Base-by-base conservation (phyloP, 1,140 invertebrate species). In the Lepidurus packardi region DNA sequence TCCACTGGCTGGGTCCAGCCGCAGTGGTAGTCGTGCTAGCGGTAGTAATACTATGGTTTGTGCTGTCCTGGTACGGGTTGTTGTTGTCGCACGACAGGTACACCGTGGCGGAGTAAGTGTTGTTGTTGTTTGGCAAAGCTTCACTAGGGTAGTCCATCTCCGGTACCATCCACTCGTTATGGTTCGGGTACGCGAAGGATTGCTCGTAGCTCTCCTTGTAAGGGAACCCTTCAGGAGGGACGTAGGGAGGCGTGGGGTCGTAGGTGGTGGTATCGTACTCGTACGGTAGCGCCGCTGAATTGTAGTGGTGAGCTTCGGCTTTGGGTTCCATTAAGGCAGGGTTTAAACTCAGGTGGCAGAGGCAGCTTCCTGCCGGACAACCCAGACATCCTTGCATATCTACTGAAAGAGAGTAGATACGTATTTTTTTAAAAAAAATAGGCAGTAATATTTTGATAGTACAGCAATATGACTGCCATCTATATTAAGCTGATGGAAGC, bases 161-260 rank as follows among this genome's bases (percentile, higher is more conserved):
- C 1, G 53, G 53, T n/a, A 65, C 9, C 16, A 65, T 65, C 53
- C 53, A 65, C 21, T 65, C 53, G 53, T 65, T 21, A n/a, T 34
- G 34, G 34, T 65, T 65, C 16, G 53, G 21, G 21, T 65, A 65
- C 53, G 53, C 53, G 53, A 65, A 65, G 21, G 53, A 65, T 65
- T 65, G 53, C 53, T 65, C 53, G 53, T 65, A 65, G n/a, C 53
- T 65, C 21, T 65, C 53, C 21, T 65, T 65, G 53, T 65, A 65
- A 65, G 53, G 53, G 13, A 65, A 65, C 6, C 16, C 53, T 65
- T 65, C 53, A 7, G 53, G 53, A n/a, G 21, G 16, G 6, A 9
- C 16, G 13, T 65, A 65, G 21, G 53, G 21, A 65, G 53, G 53
- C 0, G 53, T 16, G 4, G 53, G 53, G 53, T 65, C 53, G 53